Percentiles rank a stretch among this genome's conserved stretches.
Evolutionary conservation across 1,140 invertebrate genomes (phyloP).

Genomic region (Diplogasteroides magnus): DNA sequence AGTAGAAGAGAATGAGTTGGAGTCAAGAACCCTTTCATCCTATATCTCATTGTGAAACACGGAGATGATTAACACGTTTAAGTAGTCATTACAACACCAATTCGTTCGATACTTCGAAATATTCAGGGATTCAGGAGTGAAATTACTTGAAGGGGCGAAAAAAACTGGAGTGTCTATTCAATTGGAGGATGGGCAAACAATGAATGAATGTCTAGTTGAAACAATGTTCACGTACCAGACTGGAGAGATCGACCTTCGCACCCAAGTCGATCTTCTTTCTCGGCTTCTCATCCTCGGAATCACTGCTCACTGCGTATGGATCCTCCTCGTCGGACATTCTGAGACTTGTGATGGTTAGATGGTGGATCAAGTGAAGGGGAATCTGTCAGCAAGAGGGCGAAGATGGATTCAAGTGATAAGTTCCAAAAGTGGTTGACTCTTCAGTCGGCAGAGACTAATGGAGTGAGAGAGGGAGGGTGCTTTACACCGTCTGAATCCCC

Average conservation of each 20-base stretch:
- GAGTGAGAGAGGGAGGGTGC: background rate
- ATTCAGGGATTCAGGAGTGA: too few species aligned
- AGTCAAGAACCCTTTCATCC: too few species aligned
- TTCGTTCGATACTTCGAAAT: too few species aligned
- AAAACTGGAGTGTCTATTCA: too few species aligned
- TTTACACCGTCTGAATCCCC: background rate
- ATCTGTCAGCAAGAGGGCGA: background rate
- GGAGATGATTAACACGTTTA: too few species aligned
- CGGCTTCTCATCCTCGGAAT: conserved; percentile 50
- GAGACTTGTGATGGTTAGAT: background rate
- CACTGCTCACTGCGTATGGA: conserved; percentile 52
- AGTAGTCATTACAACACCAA: too few species aligned
- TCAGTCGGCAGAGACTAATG: background rate
- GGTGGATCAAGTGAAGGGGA: background rate
- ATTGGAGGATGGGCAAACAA: too few species aligned
- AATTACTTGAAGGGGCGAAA: too few species aligned
- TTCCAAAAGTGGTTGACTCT: background rate
- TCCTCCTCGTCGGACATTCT: conserved; percentile 49
- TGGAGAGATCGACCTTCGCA: conserved; percentile 40
- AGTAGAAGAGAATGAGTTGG: too few species aligned
- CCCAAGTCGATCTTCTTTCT: conserved; percentile 53
- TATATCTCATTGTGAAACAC: too few species aligned
- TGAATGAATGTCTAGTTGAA: too few species aligned
- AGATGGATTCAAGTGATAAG: background rate
- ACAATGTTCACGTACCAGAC: conserved; percentile 44